These are phyloP conservation scores for Vanessa cardui DNA, from an alignment of 2,888 invertebrate genomes.

Conservation along the genomic window DNA sequence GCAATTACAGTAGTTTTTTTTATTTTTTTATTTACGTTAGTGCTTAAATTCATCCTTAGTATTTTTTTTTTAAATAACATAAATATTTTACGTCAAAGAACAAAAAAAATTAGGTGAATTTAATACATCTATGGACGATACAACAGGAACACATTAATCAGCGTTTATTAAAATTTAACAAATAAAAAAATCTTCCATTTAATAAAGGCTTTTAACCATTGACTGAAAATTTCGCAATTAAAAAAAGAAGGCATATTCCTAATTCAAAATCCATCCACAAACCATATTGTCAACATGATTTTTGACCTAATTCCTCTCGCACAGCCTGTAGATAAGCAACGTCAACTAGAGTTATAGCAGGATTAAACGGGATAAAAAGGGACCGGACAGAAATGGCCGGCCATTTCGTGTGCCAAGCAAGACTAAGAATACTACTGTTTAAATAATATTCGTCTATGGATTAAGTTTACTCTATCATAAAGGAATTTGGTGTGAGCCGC, in stretches of 20 bases:
- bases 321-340: conserved; percentile 42
- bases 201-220: no score
- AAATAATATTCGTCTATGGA: conserved; percentile 19
- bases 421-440: conserved; percentile 13
- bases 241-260: background rate
- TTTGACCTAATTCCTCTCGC: conserved; percentile 45
- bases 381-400: conserved; percentile 22
- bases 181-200: no score
- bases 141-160: no score
- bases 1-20: no score
- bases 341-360: conserved; percentile 41
- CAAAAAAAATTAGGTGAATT: no score
- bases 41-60: no score
- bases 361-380: conserved; percentile 32
- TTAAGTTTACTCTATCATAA: background rate
- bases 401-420: conserved; percentile 26
- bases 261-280: background rate
- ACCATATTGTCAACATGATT: conserved; percentile 37
- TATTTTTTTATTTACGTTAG: no score
- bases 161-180: no score
- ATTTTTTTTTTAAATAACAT: no score
- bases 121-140: no score
- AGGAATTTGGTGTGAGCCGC: background rate
- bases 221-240: background rate
- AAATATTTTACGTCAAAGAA: no score